Conservation (phyloP, 2,888 invertebrate genomes). For the Caenorhabditis japonica region DNA sequence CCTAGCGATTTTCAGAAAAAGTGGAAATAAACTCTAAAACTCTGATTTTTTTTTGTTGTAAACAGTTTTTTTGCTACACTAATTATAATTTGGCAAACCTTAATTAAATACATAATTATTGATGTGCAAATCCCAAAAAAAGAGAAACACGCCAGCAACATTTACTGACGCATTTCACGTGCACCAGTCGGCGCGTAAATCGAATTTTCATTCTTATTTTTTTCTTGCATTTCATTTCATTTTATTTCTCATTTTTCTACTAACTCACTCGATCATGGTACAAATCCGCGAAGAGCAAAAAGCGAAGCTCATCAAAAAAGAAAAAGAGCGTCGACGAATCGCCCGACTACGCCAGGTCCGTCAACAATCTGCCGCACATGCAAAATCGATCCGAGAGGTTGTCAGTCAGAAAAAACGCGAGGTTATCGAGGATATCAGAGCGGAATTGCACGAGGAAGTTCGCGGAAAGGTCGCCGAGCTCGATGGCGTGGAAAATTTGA, state of each 20-base stretch:
- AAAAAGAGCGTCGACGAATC: slow-evolving; percentile 50
- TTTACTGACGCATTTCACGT: no score
- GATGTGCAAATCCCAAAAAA: no score
- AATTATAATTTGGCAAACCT: no score
- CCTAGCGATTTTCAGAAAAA: no score
- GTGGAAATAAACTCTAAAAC: no score
- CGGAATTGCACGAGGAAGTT: slow-evolving; percentile 21
- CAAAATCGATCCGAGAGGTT: slow-evolving; percentile 34
- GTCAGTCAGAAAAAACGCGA: slow-evolving; percentile 36
- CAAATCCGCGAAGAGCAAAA: slow-evolving; percentile 50
- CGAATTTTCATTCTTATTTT: background rate
- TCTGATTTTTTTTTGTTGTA: no score
- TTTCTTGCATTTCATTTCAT: no score
- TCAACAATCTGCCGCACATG: slow-evolving; percentile 25
- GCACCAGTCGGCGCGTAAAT: no score
- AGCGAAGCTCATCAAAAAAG: slow-evolving; percentile 41
- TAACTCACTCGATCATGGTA: slow-evolving; percentile 12
- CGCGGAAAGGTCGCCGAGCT: slow-evolving; percentile 2
- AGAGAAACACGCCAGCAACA: no score
- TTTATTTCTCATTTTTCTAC: slow-evolving; percentile 4
- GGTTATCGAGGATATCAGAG: slow-evolving; percentile 15
- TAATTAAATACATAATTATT: no score
- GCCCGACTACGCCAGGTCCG: slow-evolving; percentile 52
- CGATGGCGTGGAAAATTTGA: background rate
- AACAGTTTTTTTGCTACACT: no score